Evolutionary conservation across 2,113 vertebrate species (phyloP), one percentile per base, ranked within the genome.

Genomic region (Triplophysa tibetana): DNA sequence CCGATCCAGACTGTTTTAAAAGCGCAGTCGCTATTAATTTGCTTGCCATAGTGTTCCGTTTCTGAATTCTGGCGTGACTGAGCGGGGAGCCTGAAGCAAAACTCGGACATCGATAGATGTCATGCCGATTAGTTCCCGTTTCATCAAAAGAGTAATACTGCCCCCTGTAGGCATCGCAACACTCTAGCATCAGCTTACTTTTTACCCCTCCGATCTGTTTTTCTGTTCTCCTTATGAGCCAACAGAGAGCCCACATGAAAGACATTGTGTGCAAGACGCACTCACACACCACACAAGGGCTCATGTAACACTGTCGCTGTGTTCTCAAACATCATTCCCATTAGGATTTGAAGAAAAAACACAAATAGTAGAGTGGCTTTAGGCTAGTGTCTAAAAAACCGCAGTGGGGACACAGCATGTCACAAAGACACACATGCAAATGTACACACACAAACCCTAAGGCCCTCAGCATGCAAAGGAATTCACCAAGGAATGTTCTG

Each of bases 331-430:
- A 70, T 67, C 16, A 43, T 38, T 76, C 13, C 79, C 88, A 33
- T 81, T 88, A 81, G 88, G 86, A 80, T 90, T 81, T 83, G 50
- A 80, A 84, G 86, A 75, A 77, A 85, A 86, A 77, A 75, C 87
- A 83, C 75, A 87, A 83, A 82, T 84, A 82, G 66, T 79, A 82
- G 77, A 84, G 83, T 88, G 78, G 89, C 88, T 88, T 70, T 41
- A 73, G 64, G 75, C 78, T 64, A 83, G 78, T 75, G 78, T 70
- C 69, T 75, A 78, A 75, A 85, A 19, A 81, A 85, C 21, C 56
- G 52, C 78, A 75, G 41, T 65, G 61, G 79, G 77, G 62, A 64
- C 76, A 45, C 76, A 68, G 77, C 78, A 29, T 70, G 54, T 43
- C 70, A 66, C 79, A 69, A 56, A 76, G 52, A 81, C 50, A 79